Conservation (phyloP, 2,797 vertebrate species). For the Pantherophis alleghaniensis region DNA sequence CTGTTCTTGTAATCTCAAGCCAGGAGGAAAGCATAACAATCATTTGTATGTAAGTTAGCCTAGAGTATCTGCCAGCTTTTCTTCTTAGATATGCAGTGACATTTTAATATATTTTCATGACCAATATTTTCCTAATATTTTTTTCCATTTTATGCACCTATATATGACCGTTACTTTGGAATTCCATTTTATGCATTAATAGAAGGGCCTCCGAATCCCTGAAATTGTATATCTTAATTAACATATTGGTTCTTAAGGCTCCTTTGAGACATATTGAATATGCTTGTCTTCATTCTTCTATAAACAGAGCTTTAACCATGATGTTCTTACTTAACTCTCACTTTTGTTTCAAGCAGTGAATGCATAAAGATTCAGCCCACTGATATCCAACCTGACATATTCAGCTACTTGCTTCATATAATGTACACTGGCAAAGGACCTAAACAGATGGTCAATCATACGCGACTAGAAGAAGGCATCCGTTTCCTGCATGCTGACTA, state of each 20-base stretch:
- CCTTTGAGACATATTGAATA: not conserved
- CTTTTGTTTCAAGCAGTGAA: constrained; percentile 79
- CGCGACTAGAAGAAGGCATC: constrained; percentile 92
- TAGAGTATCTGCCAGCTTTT: not conserved
- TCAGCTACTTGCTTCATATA: constrained; percentile 96
- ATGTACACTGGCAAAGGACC: constrained; percentile 96
- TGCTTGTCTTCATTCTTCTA: not conserved
- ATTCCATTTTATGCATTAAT: not conserved
- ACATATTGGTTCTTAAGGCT: not conserved
- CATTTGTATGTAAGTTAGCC: not conserved
- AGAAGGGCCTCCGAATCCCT: not conserved
- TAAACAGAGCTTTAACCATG: not conserved
- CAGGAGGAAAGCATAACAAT: not conserved
- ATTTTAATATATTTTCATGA: not conserved
- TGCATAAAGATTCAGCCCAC: constrained; percentile 98
- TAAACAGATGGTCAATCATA: constrained; percentile 88
- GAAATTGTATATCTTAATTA: not conserved
- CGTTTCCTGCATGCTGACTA: constrained; percentile 94
- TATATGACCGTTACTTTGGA: not conserved
- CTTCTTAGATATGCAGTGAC: not conserved
- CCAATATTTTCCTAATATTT: not conserved
- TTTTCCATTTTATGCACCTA: not conserved
- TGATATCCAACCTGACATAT: constrained; percentile 97
- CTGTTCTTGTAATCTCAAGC: not conserved
- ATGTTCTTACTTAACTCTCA: constrained; percentile 9